phyloP scores from a whole-genome alignment of 2,113 vertebrate species.

The Penelope pileata region DNA sequence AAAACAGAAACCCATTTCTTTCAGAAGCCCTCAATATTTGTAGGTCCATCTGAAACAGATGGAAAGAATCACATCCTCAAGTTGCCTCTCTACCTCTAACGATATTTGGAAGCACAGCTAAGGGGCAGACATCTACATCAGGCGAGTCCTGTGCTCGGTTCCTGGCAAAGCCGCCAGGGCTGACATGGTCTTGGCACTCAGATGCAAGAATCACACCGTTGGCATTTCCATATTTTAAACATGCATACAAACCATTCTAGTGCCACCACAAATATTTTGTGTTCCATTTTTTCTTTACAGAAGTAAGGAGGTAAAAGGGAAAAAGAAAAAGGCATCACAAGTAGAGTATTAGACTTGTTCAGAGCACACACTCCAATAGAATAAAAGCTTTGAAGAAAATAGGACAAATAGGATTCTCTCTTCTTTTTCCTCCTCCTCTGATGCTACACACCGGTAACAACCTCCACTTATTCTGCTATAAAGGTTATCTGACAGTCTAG shows the following conservation, averaged over 20 bases:
- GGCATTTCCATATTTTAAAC: rapidly evolving
- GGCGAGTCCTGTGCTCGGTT: background rate
- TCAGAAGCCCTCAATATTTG: background rate
- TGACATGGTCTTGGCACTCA: background rate
- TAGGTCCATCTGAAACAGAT: background rate
- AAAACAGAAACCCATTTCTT: background rate
- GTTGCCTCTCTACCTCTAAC: background rate
- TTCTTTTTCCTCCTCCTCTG: background rate
- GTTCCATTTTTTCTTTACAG: background rate
- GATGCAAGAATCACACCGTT: background rate
- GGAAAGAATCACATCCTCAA: background rate
- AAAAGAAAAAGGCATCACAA: background rate
- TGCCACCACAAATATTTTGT: background rate
- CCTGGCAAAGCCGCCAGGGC: background rate
- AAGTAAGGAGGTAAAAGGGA: background rate
- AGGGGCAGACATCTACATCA: background rate
- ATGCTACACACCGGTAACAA: background rate
- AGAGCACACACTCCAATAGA: background rate
- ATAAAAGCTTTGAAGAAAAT: background rate
- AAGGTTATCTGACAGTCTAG: background rate
- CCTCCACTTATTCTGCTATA: background rate
- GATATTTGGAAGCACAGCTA: background rate
- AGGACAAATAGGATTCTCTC: background rate
- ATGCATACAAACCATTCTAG: background rate
- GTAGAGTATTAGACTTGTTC: background rate